Evolutionary conservation across 2,113 vertebrate genomes (phyloP), one percentile per base, ranked within the genome.

Genomic region (Hemichromis elongatus): DNA sequence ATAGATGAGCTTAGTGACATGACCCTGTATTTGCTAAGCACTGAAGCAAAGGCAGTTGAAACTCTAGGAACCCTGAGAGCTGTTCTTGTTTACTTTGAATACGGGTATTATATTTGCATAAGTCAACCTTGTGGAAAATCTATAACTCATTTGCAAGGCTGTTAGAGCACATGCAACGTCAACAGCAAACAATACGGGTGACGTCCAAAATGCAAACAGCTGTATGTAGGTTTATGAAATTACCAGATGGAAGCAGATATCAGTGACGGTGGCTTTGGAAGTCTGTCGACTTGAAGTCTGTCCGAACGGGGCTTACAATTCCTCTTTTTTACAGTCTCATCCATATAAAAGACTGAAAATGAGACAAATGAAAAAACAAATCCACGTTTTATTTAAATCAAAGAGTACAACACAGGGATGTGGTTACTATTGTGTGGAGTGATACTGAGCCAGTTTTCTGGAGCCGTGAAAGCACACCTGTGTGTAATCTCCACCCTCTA

Each of bases 101-200:
- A 61, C 57, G 28, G 82, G 77, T 85, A 86, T 94, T 95, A 92
- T 88, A 94, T 95, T 95, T 93, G 92, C 93, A 93, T 92, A 89
- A 93, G 81, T 95, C 92, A 94, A 94, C 92, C 88, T 89, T 89
- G 91, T 89, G 91, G 85, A 94, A 95, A 95, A 95, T 95, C 93
- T 82, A 96, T 95, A 94, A 92, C 91, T 93, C 92, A 90, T 90
- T 90, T 85, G 82, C 92, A 86, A 93, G 88, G 90, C 80, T 56
- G 81, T 82, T 80, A 82, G 63, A 68, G 90, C 78, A 82, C 84
- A 83, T 70, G 83, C 47, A 30, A 82, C 78, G 45, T 86, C 86
- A 79, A 73, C 84, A 47, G 80, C 89, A 81, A 73, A 86, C 40
- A 84, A 57, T 77, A 82, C 70, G 40, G 57, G 33, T 63, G 80